Evolutionary conservation across 2,888 invertebrate genomes (phyloP).

Genomic region (Coelogynopora nodosa): DNA sequence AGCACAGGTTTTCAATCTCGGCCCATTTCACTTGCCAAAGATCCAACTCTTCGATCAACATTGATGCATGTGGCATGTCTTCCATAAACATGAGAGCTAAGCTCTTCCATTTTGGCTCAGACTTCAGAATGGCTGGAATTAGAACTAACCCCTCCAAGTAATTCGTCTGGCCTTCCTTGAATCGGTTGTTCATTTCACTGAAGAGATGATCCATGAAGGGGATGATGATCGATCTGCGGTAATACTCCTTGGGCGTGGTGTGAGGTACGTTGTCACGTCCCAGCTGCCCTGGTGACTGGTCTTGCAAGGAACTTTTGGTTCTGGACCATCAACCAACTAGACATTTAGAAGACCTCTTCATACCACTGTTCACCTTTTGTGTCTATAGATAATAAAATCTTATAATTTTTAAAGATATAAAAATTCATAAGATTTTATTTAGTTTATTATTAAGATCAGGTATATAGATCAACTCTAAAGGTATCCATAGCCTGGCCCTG

Average conservation of each 20-base stretch:
- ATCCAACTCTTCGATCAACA: background rate
- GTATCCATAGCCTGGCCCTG: constrained; percentile 13
- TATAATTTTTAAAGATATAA: too few relatives aligned
- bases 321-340: background rate
- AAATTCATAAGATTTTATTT: background rate
- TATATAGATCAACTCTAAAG: background rate
- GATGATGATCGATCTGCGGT: background rate
- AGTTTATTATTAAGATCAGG: background rate
- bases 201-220: background rate
- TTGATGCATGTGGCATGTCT: background rate
- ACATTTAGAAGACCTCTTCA: constrained; percentile 2
- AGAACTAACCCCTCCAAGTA: background rate
- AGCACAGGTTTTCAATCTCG: background rate
- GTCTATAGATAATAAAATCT: too few relatives aligned
- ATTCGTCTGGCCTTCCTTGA: background rate
- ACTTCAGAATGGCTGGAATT: background rate
- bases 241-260: background rate
- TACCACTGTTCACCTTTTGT: constrained; percentile 25
- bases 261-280: constrained; percentile 15
- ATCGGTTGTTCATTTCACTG: background rate
- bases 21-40: background rate
- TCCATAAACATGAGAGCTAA: background rate
- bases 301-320: constrained; percentile 22
- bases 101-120: background rate
- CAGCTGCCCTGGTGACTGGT: constrained; percentile 26